A percentile compares a stretch with the other conserved stretches of the same genome.
phyloP scores from a whole-genome alignment of 2,113 vertebrate genomes.

The Lanius ludovicianus region DNA sequence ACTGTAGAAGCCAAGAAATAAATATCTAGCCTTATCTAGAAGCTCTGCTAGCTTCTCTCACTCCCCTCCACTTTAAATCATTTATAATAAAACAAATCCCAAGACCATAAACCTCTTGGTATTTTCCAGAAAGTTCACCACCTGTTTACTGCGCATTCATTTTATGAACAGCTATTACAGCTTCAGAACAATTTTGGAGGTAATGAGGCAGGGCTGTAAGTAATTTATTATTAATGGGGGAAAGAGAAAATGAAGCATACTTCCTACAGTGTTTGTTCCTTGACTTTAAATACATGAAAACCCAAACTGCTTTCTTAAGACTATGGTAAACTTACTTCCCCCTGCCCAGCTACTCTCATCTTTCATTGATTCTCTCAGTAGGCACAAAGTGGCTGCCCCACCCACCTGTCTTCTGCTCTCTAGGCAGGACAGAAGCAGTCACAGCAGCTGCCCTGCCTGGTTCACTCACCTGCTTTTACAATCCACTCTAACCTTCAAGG shows the following conservation, averaged over 20 bases:
- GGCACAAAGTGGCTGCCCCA: neutral
- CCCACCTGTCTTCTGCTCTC: accelerated
- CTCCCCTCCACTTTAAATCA: neutral
- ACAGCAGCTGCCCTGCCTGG: neutral
- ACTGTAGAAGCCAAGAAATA: neutral
- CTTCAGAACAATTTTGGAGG: neutral
- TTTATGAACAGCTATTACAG: neutral
- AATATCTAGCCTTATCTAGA: neutral
- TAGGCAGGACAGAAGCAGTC: accelerated
- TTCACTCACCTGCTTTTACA: neutral
- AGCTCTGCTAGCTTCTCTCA: neutral
- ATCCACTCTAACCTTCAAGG: neutral
- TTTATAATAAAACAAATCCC: neutral
- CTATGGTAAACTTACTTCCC: neutral
- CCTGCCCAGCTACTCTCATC: neutral
- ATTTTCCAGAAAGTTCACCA: conserved; percentile 16
- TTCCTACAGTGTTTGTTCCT: neutral
- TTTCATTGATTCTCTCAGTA: neutral
- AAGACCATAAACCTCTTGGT: neutral
- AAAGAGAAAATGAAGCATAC: neutral
- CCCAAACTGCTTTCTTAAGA: neutral
- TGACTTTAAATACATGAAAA: neutral
- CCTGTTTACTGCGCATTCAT: neutral
- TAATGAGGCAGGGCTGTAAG: neutral
- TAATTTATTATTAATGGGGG: neutral